Base-by-base conservation (phyloP, 2,797 vertebrate species). In the Sciurus vulgaris region DNA sequence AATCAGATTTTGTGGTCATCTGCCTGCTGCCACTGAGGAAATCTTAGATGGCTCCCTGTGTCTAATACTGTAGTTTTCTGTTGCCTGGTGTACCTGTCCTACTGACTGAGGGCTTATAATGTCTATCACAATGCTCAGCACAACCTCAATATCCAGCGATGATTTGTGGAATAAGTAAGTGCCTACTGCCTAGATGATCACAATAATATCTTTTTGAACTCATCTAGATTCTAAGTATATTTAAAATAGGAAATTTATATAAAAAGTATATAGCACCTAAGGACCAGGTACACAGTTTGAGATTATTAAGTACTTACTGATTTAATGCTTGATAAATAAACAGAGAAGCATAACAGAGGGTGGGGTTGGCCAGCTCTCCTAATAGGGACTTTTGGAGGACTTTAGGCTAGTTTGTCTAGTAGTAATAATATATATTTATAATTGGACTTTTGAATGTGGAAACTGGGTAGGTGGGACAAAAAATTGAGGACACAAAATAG, bases 321-420 rank as follows among this genome's bases (percentile, higher is more conserved):
- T 73, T 84, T 92, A 51, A 4, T 63, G 9, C 20, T 63, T 87
- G 41, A 41, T 96, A 97, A 95, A 63, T 82, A 96, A 95, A 81
- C 12, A 30, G 56, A 83, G 79, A 87, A 90, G 63, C 12, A 85
- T 65, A 79, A 51, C 79, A 87, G 74, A 95, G 10, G 15, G 6
- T 63, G 69, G 38, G 41, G 3, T 41, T 59, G 47, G 6, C 33
- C 26, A 89, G 28, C 1, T 54, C 33, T 95, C 67, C 18, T 89
- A 86, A n/a, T 56, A 35, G 65, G 33, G 4, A 94, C 44, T 95
- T 92, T 94, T 54, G 18, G 49, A 94, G 44, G 69, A 82, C 44
- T 93, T 94, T 63, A 44, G 54, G 13, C 79, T 17, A 93, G 4
- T 33, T 77, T 95, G 7, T n/a, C 26, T 18, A 77, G 44, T 73